Evolutionary conservation across 2,888 invertebrate species (phyloP), one percentile per base, ranked within the genome.

Genomic region (Colostygia pectinataria): DNA sequence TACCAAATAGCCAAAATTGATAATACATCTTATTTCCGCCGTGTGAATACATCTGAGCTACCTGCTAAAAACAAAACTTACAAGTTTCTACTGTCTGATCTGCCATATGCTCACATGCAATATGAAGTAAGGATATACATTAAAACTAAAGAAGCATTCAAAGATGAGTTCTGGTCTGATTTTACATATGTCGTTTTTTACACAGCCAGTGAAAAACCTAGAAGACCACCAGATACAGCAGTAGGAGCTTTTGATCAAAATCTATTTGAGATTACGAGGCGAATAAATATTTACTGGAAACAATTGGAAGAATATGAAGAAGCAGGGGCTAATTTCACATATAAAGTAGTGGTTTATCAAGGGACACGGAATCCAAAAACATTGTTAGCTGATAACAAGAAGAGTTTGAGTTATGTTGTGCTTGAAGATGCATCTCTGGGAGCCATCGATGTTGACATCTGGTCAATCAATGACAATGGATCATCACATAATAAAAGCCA

Each of bases 251-350:
- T 96, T 74, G 93, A 95, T 74, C 91, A 93, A 57, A 81, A 84
- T 81, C 77, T 77, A 40, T 91, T 77, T 65, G 83, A 90, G 12
- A 77, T 82, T 27, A 90, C 90, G 51, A 88, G 94, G 55, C 91
- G 93, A 42, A 86, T 96, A 29, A 93, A 93, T 72, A 83, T 97
- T 13, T 97, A 96, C 75, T 97, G 97, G 96, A 93, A 95, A 70
- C 92, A 94, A 57, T 91, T 97, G 39, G 92, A 92, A 12, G 90
- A 91, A 32, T 91, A 92, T 69, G 91, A 93, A 61, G 91, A 94
- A 64, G 96, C 96, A 68, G 97, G 96, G 12, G 92, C 92, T 4
- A 91, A 94, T 67, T 96, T 97, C 67, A 90, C 89, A 1, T 97
- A 97, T 71, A 85, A 90, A 57, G 91, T 95, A n/a, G 78, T 86